Percentiles rank a stretch among this genome's conserved stretches.
These are phyloP conservation scores for Holcopasites calliopsidis DNA, from an alignment of 1,140 invertebrate genomes.

Conservation along the genomic window DNA sequence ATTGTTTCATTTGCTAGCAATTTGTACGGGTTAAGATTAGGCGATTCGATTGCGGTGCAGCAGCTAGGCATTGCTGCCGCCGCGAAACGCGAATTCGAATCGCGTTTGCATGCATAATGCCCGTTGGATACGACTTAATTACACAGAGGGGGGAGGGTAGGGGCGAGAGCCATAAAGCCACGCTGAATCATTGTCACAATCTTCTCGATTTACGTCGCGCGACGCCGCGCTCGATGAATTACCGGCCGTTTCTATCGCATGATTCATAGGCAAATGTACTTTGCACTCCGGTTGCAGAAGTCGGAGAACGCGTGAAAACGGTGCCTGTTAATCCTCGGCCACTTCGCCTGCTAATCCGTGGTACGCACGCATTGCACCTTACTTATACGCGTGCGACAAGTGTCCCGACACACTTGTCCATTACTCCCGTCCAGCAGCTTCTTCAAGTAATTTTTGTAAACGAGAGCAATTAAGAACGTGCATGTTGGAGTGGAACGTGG, in stretches of 20 bases:
- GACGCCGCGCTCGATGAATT: constrained; percentile 48
- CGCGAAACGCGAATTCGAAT: constrained; percentile 19
- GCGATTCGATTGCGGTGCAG: constrained; percentile 42
- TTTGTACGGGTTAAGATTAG: too few species aligned
- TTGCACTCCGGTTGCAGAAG: constrained; percentile 34
- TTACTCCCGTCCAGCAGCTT: background rate
- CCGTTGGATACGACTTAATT: constrained; percentile 59
- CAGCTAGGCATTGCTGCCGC: background rate
- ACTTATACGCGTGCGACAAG: constrained; percentile 50
- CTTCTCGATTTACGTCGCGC: constrained; percentile 58
- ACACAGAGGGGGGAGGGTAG: too few species aligned
- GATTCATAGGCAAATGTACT: constrained; percentile 57
- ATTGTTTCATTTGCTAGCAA: too few species aligned
- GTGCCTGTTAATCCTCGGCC: constrained; percentile 40
- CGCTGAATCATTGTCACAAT: constrained; percentile 63
- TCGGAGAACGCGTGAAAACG: constrained; percentile 12
- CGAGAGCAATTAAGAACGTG: too few species aligned
- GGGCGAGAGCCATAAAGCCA: constrained; percentile 51
- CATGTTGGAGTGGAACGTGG: too few species aligned
- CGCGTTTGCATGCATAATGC: constrained; percentile 53
- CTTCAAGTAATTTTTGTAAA: too few species aligned
- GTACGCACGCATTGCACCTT: constrained; percentile 47
- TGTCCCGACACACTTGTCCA: constrained; percentile 7
- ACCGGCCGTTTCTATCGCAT: constrained; percentile 51
- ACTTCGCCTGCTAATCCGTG: constrained; percentile 13